Evolutionary conservation across 2,888 invertebrate species (phyloP), one percentile per base, ranked within the genome.

Genomic region (Agrochola circellaris): DNA sequence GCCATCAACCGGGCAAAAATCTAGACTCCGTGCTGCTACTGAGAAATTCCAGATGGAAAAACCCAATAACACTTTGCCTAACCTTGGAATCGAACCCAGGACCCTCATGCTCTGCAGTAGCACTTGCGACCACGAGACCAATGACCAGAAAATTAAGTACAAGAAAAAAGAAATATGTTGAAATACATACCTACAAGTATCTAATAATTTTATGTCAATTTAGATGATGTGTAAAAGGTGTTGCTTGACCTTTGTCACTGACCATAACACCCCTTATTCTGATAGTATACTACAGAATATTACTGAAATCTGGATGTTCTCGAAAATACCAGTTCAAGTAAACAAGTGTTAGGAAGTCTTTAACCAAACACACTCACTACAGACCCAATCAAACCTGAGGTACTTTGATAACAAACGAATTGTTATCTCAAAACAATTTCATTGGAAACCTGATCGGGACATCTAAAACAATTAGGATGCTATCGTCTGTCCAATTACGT

Each of bases 401-500:
- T 30, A 45, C 13, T 17, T 56, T 30, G 17, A 17, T 45, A 56
- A 54, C n/a, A n/a, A 65, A 65, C 38, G 17, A 51, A 61, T 42
- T 51, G 61, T 42, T 51, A 72, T 58, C n/a, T 42, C 13, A 15
- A 38, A 76, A 58, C 30, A 20, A 42, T 30, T 76, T 48, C 48
- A 77, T 48, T 67, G 13, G 30, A 8, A 66, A 66, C 48, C 38
- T 5, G 78, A 54, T 34, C 51, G 15, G 60, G 51, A 17, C 30
- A 51, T 42, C 42, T 68, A 78, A 68, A 68, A 54, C 78, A 67
- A 77, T 77, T 48, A 68, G 51, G n/a, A 8, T 26, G 17, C 8
- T 60, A 34, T 42, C 60, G 42, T 68, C 30, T 34, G 23, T 60
- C 48, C 78, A 67, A 76, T 68, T 68, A 61, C 6, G n/a, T 78